phyloP scores from a whole-genome alignment of 2,888 invertebrate species.

The Phengaris alcon region DNA sequence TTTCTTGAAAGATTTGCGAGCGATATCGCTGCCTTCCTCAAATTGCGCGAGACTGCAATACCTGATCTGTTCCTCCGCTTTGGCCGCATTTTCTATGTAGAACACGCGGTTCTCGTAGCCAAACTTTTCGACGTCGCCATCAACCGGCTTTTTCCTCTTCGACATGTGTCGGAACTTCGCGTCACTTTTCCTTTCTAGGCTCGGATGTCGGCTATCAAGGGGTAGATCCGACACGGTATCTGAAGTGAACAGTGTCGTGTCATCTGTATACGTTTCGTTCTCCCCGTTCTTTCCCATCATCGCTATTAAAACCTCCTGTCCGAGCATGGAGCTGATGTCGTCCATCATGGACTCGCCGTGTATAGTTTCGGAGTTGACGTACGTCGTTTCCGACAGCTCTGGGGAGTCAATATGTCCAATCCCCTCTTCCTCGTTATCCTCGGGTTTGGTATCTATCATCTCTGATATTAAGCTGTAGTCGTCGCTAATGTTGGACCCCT shows the following conservation, averaged over 20 bases:
- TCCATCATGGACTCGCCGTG: conserved; percentile 89
- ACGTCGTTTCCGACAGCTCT: conserved; percentile 86
- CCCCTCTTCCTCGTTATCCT: conserved; percentile 69
- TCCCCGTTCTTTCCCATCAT: conserved; percentile 81
- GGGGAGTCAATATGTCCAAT: conserved; percentile 91
- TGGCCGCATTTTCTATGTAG: conserved; percentile 74
- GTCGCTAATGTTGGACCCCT: conserved; percentile 83
- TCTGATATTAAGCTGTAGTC: conserved; percentile 86
- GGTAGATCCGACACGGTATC: conserved; percentile 76
- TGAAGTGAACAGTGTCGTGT: conserved; percentile 82
- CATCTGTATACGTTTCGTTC: conserved; percentile 85
- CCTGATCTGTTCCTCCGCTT: conserved; percentile 80
- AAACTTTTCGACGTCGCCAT: conserved; percentile 77
- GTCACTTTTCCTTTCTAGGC: conserved; percentile 79
- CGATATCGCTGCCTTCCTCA: conserved; percentile 90
- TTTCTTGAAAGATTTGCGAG: conserved; percentile 85
- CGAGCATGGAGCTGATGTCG: conserved; percentile 86
- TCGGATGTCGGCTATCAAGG: conserved; percentile 75
- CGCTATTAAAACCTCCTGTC: conserved; percentile 83
- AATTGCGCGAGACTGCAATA: conserved; percentile 90
- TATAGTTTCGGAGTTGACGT: conserved; percentile 83
- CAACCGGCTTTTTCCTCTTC: conserved; percentile 70
- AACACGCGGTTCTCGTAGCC: conserved; percentile 87
- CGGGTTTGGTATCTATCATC: conserved; percentile 78
- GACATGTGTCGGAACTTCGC: conserved; percentile 78